These are phyloP conservation scores for Spodoptera littoralis DNA, from an alignment of 2,888 invertebrate genomes.

Conservation along the genomic window DNA sequence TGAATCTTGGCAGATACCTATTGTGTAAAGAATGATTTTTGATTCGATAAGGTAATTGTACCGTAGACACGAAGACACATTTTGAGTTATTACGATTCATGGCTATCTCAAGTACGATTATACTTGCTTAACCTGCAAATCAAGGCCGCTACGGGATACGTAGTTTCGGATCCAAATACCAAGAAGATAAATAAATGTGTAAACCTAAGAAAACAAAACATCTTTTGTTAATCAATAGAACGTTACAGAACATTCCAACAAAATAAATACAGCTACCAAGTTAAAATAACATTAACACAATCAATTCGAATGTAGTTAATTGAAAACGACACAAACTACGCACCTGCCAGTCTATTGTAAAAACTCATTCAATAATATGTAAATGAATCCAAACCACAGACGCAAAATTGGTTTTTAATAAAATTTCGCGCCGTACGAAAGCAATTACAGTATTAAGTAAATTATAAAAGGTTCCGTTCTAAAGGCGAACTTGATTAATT, in stretches of 20 bases:
- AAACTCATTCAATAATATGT: conserved; percentile 26
- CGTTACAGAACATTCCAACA: neutral
- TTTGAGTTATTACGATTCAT: too few species aligned
- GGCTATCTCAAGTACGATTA: too few species aligned
- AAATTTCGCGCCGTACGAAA: conserved; percentile 53
- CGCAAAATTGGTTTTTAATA: conserved; percentile 52
- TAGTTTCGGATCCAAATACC: too few species aligned
- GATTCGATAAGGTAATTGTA: too few species aligned
- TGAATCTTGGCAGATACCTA: neutral
- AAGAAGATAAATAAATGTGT: too few species aligned
- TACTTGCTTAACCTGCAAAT: too few species aligned
- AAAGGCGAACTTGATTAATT: conserved; percentile 64
- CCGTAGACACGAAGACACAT: too few species aligned
- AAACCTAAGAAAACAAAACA: too few species aligned
- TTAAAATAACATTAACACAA: conserved; percentile 27
- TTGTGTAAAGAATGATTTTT: too few species aligned
- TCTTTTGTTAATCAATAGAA: neutral
- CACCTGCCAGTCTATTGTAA: conserved; percentile 24
- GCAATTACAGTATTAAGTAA: conserved; percentile 66
- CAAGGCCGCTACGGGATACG: too few species aligned
- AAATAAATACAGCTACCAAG: conserved; percentile 12
- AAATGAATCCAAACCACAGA: conserved; percentile 40
- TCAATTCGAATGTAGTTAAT: conserved; percentile 15
- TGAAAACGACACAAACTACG: conserved; percentile 26
- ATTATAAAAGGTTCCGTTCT: conserved; percentile 61